Evolutionary conservation across 30 jellyfish, hydroid and myxozoan species (phyloP).

Genomic region (Sanderia malayensis): DNA sequence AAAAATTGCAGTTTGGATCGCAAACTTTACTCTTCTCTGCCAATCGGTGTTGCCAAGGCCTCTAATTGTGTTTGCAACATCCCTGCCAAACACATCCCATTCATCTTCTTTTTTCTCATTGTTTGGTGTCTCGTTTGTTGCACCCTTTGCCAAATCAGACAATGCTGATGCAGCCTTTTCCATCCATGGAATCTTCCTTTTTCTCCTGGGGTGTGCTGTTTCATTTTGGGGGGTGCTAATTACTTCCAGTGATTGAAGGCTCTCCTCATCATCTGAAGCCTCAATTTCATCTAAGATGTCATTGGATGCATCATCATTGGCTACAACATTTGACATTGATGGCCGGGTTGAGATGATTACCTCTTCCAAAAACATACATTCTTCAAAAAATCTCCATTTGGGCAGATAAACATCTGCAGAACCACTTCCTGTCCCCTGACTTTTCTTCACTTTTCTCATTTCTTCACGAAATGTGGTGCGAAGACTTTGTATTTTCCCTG

Average conservation of each 20-base stretch:
- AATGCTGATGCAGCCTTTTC: constrained; percentile 43
- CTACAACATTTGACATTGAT: constrained; percentile 25
- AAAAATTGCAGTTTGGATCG: constrained; percentile 34
- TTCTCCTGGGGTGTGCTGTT: constrained; percentile 32
- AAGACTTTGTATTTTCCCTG: constrained; percentile 47
- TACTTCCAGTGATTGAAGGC: constrained; percentile 23
- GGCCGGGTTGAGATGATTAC: constrained; percentile 32
- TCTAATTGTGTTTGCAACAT: constrained; percentile 31
- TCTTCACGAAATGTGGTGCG: constrained; percentile 56
- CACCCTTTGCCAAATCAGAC: constrained; percentile 30
- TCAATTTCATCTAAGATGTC: constrained; percentile 22
- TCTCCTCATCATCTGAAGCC: constrained; percentile 38
- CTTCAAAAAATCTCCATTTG: constrained; percentile 48
- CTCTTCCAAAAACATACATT: constrained; percentile 35
- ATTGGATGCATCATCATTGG: constrained; percentile 31
- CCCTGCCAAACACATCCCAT: constrained; percentile 54
- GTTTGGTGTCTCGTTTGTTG: constrained; percentile 28
- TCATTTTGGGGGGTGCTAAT: constrained; percentile 35
- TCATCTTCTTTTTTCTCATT: constrained; percentile 39
- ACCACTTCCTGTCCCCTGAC: constrained; percentile 56
- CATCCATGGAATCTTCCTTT: constrained; percentile 34
- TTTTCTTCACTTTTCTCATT: constrained; percentile 45
- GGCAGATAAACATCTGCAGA: constrained; percentile 38
- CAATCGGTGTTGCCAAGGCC: constrained; percentile 28
- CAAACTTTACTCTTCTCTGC: constrained; percentile 44